A percentile compares a stretch with the other conserved stretches of the same genome.
Evolutionary conservation across 2,888 invertebrate species (phyloP).

Genomic region (Nycteola revayana): DNA sequence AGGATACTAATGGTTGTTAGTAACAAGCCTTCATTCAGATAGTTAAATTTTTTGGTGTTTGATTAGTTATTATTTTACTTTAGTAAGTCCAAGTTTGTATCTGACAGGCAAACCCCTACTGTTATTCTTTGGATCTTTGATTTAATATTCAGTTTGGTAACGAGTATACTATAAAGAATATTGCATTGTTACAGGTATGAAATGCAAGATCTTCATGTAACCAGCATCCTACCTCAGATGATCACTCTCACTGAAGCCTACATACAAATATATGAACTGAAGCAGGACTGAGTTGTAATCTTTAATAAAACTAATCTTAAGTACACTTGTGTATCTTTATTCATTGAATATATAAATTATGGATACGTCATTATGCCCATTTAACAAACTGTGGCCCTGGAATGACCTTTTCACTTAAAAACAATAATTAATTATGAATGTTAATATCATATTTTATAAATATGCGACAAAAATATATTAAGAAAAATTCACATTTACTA

Average conservation of each 20-base stretch:
- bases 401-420: constrained; percentile 60
- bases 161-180: constrained; percentile 3
- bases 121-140: no score
- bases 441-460: constrained; percentile 46
- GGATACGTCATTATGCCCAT: constrained; percentile 46
- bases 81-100: no score
- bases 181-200: constrained; percentile 81
- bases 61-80: no score
- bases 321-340: constrained; percentile 51
- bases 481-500: constrained; percentile 43
- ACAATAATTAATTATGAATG: constrained; percentile 38
- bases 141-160: no score
- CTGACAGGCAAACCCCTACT: no score
- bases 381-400: constrained; percentile 55
- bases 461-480: constrained; percentile 44
- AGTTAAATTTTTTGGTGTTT: no score
- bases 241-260: constrained; percentile 99
- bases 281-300: constrained; percentile 57
- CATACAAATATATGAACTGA: constrained; percentile 92
- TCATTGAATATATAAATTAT: constrained; percentile 71
- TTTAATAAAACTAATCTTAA: constrained; percentile 40
- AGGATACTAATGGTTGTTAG: no score
- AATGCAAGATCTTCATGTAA: constrained; percentile 99
- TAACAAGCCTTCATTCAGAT: no score
- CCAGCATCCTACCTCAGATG: constrained; percentile 99